These are phyloP conservation scores for Papilio helenus DNA, from an alignment of 1,140 invertebrate genomes.

Conservation along the genomic window DNA sequence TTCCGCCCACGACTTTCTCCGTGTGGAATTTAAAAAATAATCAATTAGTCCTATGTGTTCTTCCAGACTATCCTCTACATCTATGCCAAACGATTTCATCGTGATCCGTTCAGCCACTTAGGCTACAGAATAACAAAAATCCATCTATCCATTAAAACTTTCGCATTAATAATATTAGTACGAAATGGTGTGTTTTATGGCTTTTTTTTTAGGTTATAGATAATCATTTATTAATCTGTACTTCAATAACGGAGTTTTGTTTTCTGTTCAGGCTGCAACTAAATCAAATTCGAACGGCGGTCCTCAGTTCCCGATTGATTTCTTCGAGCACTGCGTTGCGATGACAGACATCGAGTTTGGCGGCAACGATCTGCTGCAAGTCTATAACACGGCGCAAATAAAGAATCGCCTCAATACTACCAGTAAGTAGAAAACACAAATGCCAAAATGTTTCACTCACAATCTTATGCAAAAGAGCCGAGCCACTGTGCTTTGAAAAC, in stretches of 20 bases:
- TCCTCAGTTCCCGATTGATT: constrained; percentile 94
- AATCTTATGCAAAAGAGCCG: background rate
- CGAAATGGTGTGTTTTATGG: too few species aligned
- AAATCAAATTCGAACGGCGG: constrained; percentile 72
- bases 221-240: background rate
- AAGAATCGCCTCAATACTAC: constrained; percentile 96
- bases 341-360: constrained; percentile 97
- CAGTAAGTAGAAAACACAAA: constrained; percentile 53
- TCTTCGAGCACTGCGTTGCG: constrained; percentile 96
- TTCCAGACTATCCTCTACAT: too few species aligned
- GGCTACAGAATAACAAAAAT: too few species aligned
- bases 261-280: constrained; percentile 54
- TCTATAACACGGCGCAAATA: constrained; percentile 97
- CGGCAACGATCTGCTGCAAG: constrained; percentile 96
- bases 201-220: too few species aligned
- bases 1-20: too few species aligned
- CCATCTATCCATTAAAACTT: too few species aligned
- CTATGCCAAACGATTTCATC: too few species aligned
- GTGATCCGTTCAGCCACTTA: too few species aligned
- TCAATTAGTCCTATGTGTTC: too few species aligned
- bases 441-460: background rate
- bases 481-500: background rate
- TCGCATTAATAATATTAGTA: too few species aligned
- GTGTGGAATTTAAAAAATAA: too few species aligned
- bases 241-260: background rate